Evolutionary conservation across 2,113 vertebrate genomes (phyloP).

Genomic region (Percopsis transmontana): DNA sequence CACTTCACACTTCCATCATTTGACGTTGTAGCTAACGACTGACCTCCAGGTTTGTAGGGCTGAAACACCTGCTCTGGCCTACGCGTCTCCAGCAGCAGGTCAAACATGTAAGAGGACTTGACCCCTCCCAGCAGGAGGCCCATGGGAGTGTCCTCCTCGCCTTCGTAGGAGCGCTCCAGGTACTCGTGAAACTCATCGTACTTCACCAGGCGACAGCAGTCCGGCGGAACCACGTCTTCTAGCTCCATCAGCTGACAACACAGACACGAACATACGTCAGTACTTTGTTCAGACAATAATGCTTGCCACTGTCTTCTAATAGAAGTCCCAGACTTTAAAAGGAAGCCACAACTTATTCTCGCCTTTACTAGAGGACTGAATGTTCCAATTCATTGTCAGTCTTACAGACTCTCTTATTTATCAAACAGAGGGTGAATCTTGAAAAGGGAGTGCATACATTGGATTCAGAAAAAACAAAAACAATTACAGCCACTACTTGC

Average conservation of each 20-base stretch:
- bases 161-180: constrained; percentile 94
- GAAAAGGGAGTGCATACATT: not conserved
- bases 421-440: not conserved
- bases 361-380: too few species aligned
- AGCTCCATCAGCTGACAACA: constrained; percentile 90
- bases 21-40: constrained; percentile 43
- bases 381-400: too few species aligned
- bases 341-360: too few species aligned
- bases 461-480: not conserved
- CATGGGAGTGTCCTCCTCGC: constrained; percentile 94
- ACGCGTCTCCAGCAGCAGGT: constrained; percentile 93
- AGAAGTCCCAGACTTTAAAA: too few species aligned
- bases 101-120: constrained; percentile 98
- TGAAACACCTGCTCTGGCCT: constrained; percentile 91
- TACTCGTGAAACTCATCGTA: constrained; percentile 99
- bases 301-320: too few species aligned
- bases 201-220: constrained; percentile 96
- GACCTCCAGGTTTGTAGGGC: constrained; percentile 97
- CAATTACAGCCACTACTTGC: too few species aligned
- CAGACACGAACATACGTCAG: not conserved
- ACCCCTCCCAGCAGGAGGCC: constrained; percentile 94
- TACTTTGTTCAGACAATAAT: not conserved
- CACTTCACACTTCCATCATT: too few species aligned
- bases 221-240: constrained; percentile 83
- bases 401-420: too few species aligned